Percentiles rank a stretch among this genome's conserved stretches.
Evolutionary conservation across 2,888 invertebrate genomes (phyloP).

Genomic region (Tetheella fluctuosa): DNA sequence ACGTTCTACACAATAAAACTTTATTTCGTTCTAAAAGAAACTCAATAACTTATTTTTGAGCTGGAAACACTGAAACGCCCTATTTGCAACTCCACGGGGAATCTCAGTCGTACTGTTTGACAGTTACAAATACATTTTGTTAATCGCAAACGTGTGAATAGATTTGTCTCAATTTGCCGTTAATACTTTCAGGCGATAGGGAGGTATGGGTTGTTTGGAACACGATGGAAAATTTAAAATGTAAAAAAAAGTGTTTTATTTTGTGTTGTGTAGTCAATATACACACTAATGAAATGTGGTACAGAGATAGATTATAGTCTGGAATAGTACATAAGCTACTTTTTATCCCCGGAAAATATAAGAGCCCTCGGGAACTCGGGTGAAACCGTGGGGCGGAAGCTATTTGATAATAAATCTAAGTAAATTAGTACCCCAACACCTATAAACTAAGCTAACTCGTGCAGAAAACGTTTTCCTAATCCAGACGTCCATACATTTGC

Average conservation of each 20-base stretch:
- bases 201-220: constrained; percentile 21
- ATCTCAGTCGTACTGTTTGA: constrained; percentile 20
- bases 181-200: constrained; percentile 37
- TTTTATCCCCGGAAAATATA: too few species aligned
- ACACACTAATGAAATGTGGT: too few species aligned
- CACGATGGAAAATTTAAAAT: not conserved
- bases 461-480: not conserved
- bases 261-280: too few species aligned
- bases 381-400: too few species aligned
- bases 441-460: not conserved
- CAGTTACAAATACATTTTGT: constrained; percentile 23
- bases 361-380: too few species aligned
- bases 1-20: too few species aligned
- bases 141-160: constrained; percentile 27
- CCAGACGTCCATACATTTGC: not conserved
- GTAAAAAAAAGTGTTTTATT: not conserved
- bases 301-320: too few species aligned
- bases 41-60: not conserved
- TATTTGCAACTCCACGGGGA: constrained; percentile 4
- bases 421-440: too few species aligned
- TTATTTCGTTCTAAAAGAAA: not conserved
- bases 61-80: not conserved
- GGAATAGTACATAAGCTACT: too few species aligned
- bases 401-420: too few species aligned
- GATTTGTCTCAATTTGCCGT: constrained; percentile 49